phyloP scores from a whole-genome alignment of 2,797 vertebrate species.

The Cyprinella venusta region DNA sequence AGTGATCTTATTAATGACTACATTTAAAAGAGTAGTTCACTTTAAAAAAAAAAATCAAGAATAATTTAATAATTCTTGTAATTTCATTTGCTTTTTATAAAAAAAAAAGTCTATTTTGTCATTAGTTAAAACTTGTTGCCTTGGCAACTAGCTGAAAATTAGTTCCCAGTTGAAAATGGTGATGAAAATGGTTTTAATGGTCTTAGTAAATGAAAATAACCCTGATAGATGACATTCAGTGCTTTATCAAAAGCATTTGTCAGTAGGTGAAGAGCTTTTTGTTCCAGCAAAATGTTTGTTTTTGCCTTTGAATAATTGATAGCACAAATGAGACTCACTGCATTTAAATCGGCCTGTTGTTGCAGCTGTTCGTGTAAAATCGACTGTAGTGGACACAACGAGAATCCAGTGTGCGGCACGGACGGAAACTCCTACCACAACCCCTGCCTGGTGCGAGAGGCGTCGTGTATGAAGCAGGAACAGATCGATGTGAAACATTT shows the following conservation, averaged over 20 bases:
- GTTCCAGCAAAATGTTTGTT: background rate
- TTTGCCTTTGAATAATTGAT: background rate
- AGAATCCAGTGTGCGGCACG: slow-evolving; percentile 94
- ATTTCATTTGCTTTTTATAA: too few species aligned
- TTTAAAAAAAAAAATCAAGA: too few species aligned
- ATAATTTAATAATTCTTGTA: too few species aligned
- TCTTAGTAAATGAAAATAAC: background rate
- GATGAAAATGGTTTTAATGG: background rate
- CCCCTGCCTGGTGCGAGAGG: slow-evolving; percentile 94
- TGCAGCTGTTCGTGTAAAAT: slow-evolving; percentile 97
- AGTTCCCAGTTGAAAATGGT: background rate
- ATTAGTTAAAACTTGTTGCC: background rate
- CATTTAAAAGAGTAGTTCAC: too few species aligned
- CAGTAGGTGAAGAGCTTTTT: background rate
- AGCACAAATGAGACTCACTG: background rate
- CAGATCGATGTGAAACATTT: slow-evolving; percentile 96
- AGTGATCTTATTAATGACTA: background rate
- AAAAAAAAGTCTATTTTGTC: too few species aligned
- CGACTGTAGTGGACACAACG: slow-evolving; percentile 96
- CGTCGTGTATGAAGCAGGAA: slow-evolving; percentile 94
- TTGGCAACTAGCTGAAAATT: background rate
- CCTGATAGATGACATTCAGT: background rate
- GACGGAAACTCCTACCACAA: slow-evolving; percentile 94
- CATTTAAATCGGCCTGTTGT: background rate
- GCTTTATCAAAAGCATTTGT: slow-evolving; percentile 1